Conservation (phyloP, 2,888 invertebrate species). For the Rapana venosa region DNA sequence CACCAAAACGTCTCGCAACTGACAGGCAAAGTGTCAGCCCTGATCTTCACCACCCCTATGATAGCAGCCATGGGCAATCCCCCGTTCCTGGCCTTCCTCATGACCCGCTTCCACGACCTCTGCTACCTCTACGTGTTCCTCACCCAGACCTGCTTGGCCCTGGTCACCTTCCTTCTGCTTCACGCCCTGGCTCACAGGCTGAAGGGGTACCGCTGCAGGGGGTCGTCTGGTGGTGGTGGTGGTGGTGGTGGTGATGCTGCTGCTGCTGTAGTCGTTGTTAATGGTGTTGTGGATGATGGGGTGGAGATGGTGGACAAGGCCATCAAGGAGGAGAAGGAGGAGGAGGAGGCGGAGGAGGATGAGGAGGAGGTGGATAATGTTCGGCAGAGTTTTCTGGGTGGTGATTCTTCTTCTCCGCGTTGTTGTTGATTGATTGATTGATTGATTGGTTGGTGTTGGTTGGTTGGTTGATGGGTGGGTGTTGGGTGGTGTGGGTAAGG, state of each 20-base stretch:
- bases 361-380: background rate
- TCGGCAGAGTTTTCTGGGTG: no score
- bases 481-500: no score
- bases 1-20: background rate
- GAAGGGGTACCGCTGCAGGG: background rate
- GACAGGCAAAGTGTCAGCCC: constrained; percentile 15
- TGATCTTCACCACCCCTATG: constrained; percentile 36
- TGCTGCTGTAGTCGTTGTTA: background rate
- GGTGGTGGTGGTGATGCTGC: background rate
- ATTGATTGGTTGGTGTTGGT: no score
- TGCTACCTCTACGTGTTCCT: constrained; percentile 19
- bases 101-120: constrained; percentile 13
- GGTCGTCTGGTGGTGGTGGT: background rate
- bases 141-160: background rate
- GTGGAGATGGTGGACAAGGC: background rate
- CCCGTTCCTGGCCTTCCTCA: background rate
- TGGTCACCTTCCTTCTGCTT: background rate
- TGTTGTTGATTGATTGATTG: no score
- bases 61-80: constrained; percentile 27
- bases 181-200: background rate
- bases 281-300: background rate
- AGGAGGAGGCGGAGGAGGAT: background rate
- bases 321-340: background rate
- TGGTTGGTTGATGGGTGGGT: no score
- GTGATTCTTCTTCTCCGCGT: no score